Evolutionary conservation across 2,888 invertebrate species (phyloP).

Genomic region (Tenthredo amoena): DNA sequence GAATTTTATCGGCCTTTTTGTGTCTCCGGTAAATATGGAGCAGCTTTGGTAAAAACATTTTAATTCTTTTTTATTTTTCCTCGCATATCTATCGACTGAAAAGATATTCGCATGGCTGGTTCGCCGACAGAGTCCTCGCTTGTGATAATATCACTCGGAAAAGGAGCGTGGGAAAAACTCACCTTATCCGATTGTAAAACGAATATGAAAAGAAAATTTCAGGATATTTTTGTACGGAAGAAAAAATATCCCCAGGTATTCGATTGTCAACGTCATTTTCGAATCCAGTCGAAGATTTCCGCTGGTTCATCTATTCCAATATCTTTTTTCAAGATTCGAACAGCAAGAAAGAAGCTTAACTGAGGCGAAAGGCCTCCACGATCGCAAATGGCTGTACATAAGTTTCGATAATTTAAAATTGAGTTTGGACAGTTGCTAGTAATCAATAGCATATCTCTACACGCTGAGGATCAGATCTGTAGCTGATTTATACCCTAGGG

Average conservation of each 20-base stretch:
- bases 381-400: background rate
- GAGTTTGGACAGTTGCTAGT: no score
- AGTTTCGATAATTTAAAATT: background rate
- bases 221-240: background rate
- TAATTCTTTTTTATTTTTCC: background rate
- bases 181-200: background rate
- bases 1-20: background rate
- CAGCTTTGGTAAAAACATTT: background rate
- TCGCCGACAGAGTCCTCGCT: background rate
- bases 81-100: background rate
- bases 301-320: no score
- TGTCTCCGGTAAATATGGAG: background rate
- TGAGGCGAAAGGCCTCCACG: no score
- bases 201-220: background rate
- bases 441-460: background rate
- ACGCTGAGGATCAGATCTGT: background rate
- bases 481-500: background rate
- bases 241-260: background rate
- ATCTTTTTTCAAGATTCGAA: no score
- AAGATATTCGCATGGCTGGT: background rate
- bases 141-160: background rate
- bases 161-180: background rate
- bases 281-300: background rate
- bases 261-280: background rate
- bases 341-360: no score